A percentile compares a stretch with the other conserved stretches of the same genome.
Conservation (phyloP, 2,113 vertebrate species). For the Nothocercus julius region DNA sequence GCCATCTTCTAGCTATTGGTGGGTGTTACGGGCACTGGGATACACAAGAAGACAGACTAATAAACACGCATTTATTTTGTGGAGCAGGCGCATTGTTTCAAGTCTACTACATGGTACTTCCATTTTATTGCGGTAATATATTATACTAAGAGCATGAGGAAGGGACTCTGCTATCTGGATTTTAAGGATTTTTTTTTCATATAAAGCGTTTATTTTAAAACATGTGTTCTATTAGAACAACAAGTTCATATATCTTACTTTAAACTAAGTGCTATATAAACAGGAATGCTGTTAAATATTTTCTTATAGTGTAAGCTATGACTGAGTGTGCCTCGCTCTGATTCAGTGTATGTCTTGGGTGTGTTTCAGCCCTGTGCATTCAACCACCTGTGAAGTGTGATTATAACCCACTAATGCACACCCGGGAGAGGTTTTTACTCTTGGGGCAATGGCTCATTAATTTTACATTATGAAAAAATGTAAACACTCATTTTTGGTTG, state of each 20-base stretch:
- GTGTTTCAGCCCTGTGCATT: background rate
- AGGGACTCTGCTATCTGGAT: background rate
- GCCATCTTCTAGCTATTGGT: background rate
- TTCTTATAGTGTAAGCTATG: background rate
- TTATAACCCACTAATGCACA: conserved; percentile 8
- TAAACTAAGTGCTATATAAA: background rate
- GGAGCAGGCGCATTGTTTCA: background rate
- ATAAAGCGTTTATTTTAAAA: background rate
- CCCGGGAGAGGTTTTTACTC: background rate
- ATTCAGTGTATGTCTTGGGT: background rate
- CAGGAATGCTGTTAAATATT: background rate
- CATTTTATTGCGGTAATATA: background rate
- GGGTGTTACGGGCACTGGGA: background rate
- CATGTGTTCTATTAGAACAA: background rate
- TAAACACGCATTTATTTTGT: background rate
- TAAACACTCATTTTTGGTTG: background rate
- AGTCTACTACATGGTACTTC: background rate
- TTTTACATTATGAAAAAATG: background rate
- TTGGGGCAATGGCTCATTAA: background rate
- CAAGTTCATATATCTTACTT: background rate
- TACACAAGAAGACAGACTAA: background rate
- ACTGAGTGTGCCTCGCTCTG: background rate
- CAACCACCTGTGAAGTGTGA: background rate
- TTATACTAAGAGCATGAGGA: background rate
- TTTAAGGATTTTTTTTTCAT: background rate